A percentile compares a stretch with the other conserved stretches of the same genome.
phyloP scores from a whole-genome alignment of 2,797 vertebrate genomes.

The Melanotaenia trifasciata region DNA sequence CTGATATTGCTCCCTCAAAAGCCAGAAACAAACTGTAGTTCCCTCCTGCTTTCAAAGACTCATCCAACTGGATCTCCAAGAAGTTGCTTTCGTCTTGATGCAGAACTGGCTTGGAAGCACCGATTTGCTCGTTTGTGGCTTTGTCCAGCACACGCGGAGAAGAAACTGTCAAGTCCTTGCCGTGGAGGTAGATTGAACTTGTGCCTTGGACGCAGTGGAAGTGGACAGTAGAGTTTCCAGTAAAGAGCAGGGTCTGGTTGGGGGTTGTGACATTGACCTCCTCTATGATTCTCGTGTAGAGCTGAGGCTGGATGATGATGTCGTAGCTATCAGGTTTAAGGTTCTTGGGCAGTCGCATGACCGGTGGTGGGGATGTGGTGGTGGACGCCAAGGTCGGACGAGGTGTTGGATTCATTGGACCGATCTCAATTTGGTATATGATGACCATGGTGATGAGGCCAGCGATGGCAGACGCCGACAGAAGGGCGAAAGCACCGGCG shows the following conservation, averaged over 20 bases:
- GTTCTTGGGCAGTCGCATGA: conserved; percentile 72
- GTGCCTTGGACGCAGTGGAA: conserved; percentile 70
- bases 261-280: conserved; percentile 62
- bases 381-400: conserved; percentile 30
- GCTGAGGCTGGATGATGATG: conserved; percentile 62
- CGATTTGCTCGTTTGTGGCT: fast-evolving
- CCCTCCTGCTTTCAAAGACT: conserved; percentile 8
- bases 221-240: conserved; percentile 74
- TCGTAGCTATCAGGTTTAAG: conserved; percentile 77
- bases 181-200: conserved; percentile 75
- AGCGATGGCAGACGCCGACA: conserved; percentile 74
- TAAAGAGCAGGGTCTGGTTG: conserved; percentile 74
- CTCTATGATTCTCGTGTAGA: conserved; percentile 64
- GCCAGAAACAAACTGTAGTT: conserved; percentile 74
- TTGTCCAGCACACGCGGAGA: conserved; percentile 26
- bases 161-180: conserved; percentile 43
- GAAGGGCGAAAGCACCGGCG: conserved; percentile 71
- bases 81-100: conserved; percentile 51
- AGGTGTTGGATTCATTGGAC: conserved; percentile 23
- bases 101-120: fast-evolving
- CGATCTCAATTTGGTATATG: conserved; percentile 74
- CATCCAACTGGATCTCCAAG: conserved; percentile 65
- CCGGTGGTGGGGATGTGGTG: conserved; percentile 45
- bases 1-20: conserved; percentile 68
- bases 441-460: conserved; percentile 85